A percentile compares a stretch with the other conserved stretches of the same genome.
Conservation (phyloP, 1,140 invertebrate genomes). For the Hypothenemus hampei region DNA sequence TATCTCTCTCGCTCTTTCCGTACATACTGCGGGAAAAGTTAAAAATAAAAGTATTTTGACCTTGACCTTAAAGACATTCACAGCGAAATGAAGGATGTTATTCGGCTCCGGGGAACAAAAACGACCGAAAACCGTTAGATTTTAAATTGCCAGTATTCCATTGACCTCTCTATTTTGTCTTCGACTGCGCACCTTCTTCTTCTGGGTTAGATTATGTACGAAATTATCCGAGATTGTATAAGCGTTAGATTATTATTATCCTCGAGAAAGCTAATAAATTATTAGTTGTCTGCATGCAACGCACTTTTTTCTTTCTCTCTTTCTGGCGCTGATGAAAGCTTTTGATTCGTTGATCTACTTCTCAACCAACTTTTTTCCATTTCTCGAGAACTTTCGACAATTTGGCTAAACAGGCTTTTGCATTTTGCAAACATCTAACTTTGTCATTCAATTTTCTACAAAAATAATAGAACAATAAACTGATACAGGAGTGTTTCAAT, state of each 20-base stretch:
- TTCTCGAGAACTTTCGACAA: neutral
- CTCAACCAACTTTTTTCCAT: neutral
- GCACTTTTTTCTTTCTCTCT: no score
- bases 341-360: slow-evolving; percentile 15
- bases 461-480: slow-evolving; percentile 1
- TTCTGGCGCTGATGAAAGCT: slow-evolving; percentile 9
- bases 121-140: slow-evolving; percentile 34
- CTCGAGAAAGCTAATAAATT: slow-evolving; percentile 22
- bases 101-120: slow-evolving; percentile 27
- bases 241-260: slow-evolving; percentile 15
- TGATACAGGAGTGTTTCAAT: slow-evolving; percentile 9
- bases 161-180: slow-evolving; percentile 32
- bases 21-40: slow-evolving; percentile 34
- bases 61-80: slow-evolving; percentile 37
- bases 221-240: slow-evolving; percentile 23
- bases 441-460: neutral
- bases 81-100: slow-evolving; percentile 34
- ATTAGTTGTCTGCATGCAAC: slow-evolving; percentile 15
- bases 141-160: slow-evolving; percentile 37
- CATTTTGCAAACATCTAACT: neutral
- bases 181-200: slow-evolving; percentile 11
- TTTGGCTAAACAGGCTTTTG: neutral
- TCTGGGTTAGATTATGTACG: slow-evolving; percentile 26
- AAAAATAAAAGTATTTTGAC: slow-evolving; percentile 39
- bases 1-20: no score